Conservation (phyloP, 2,888 invertebrate species). For the Drosophila flavopinicola region DNA sequence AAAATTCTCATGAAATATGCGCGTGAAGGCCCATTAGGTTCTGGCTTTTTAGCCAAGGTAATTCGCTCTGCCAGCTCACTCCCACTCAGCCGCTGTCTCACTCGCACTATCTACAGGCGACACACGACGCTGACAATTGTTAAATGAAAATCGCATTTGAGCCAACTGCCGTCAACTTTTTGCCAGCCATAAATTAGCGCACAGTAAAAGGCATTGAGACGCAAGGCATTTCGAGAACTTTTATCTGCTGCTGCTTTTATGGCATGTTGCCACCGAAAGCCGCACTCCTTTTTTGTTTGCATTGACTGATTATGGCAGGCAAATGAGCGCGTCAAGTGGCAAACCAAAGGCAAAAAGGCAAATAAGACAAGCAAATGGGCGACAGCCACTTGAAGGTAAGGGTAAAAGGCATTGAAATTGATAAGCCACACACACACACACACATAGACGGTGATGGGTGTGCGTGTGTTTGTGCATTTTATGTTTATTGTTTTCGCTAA, state of each 20-base stretch:
- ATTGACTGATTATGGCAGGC: slow-evolving; percentile 65
- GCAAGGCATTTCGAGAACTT: slow-evolving; percentile 58
- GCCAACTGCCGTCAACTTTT: slow-evolving; percentile 35
- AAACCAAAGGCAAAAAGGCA: slow-evolving; percentile 27
- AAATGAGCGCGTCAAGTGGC: slow-evolving; percentile 63
- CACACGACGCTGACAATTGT: slow-evolving; percentile 32
- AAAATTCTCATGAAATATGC: slow-evolving; percentile 61
- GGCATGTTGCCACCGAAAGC: slow-evolving; percentile 3
- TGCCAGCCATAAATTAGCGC: slow-evolving; percentile 65
- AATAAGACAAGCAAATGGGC: slow-evolving; percentile 19
- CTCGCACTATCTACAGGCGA: neutral
- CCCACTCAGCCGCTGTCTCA: neutral
- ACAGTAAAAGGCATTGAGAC: slow-evolving; percentile 51
- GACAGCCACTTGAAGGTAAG: slow-evolving; percentile 5
- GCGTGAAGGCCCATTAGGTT: slow-evolving; percentile 41
- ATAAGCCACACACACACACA: slow-evolving; percentile 52
- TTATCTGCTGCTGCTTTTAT: slow-evolving; percentile 64
- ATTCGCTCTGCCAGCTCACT: neutral
- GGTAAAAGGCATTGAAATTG: slow-evolving; percentile 55
- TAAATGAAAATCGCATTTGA: slow-evolving; percentile 41
- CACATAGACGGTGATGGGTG: slow-evolving; percentile 5
- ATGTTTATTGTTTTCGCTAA: slow-evolving; percentile 67
- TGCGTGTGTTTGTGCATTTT: slow-evolving; percentile 58
- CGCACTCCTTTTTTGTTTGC: slow-evolving; percentile 1
- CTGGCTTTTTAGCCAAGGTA: slow-evolving; percentile 10